phyloP scores from a whole-genome alignment of 2,888 invertebrate genomes.

The Drosophila pseudotalamancana region DNA sequence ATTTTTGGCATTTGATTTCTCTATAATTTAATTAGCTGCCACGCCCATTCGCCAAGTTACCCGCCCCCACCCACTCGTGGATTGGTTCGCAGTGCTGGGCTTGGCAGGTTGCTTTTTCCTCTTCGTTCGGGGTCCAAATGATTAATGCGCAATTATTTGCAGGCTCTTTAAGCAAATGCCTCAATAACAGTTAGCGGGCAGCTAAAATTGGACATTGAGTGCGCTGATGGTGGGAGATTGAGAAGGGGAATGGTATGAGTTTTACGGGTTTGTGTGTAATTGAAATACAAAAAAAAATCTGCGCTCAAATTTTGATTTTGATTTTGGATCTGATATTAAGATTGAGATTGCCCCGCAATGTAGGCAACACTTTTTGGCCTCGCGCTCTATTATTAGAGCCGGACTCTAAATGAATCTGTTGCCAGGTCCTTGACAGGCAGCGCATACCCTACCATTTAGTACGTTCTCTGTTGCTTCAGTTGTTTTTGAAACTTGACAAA shows the following conservation, averaged over 20 bases:
- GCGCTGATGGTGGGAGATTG: too few relatives aligned
- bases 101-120: constrained; percentile 25
- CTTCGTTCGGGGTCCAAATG: constrained; percentile 36
- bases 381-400: constrained; percentile 19
- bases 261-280: constrained; percentile 26
- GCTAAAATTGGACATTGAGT: too few relatives aligned
- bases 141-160: constrained; percentile 73
- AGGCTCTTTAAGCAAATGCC: constrained; percentile 56
- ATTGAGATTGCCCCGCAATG: constrained; percentile 20
- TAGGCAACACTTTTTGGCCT: constrained; percentile 44
- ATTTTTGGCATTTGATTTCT: constrained; percentile 10
- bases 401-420: constrained; percentile 27
- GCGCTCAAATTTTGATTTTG: constrained; percentile 38
- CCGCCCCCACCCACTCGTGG: neutral
- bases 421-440: constrained; percentile 22
- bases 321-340: constrained; percentile 10
- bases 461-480: too few relatives aligned
- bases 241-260: neutral
- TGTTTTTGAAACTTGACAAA: too few relatives aligned
- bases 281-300: constrained; percentile 44
- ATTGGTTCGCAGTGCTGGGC: constrained; percentile 24
- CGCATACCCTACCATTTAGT: neutral
- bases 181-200: constrained; percentile 52
- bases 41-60: neutral
- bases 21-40: constrained; percentile 15